These are phyloP conservation scores for Merodon equestris DNA, from an alignment of 2,888 invertebrate species.

Conservation along the genomic window DNA sequence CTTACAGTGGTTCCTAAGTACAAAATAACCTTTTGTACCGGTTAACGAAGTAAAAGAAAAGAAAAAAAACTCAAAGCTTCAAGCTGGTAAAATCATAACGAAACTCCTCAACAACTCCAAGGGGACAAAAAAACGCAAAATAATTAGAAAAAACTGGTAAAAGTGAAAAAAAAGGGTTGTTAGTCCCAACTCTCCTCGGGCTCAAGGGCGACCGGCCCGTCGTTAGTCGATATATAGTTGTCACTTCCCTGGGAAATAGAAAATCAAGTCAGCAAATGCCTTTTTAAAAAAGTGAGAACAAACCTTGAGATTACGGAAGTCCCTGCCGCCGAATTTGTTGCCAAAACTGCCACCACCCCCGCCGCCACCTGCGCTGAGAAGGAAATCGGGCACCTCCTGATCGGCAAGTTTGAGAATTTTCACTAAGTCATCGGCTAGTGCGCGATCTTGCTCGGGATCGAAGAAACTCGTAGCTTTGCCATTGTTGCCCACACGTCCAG, in stretches of 20 bases:
- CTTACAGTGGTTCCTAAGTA: neutral
- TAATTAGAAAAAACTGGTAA: constrained; percentile 6
- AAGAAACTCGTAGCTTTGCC: constrained; percentile 94
- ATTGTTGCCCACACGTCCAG: constrained; percentile 94
- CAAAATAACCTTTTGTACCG: constrained; percentile 41
- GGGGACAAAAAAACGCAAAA: neutral
- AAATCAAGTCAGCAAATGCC: neutral
- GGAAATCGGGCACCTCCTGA: constrained; percentile 89
- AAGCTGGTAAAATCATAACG: constrained; percentile 21
- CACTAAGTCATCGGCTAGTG: constrained; percentile 83
- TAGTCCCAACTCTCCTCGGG: constrained; percentile 71
- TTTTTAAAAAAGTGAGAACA: neutral
- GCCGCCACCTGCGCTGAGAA: constrained; percentile 80
- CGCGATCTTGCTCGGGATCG: constrained; percentile 83
- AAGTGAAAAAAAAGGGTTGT: neutral
- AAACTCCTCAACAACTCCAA: constrained; percentile 12
- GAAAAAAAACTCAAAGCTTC: constrained; percentile 32
- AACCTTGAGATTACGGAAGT: constrained; percentile 79
- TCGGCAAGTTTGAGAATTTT: constrained; percentile 88
- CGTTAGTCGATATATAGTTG: constrained; percentile 56
- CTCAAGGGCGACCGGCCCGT: constrained; percentile 70
- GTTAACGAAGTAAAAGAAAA: constrained; percentile 7
- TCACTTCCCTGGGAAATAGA: constrained; percentile 61
- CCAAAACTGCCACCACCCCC: constrained; percentile 73
- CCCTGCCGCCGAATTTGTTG: constrained; percentile 85